Percentiles rank a stretch among this genome's conserved stretches.
Evolutionary conservation across 2,797 vertebrate genomes (phyloP).

Genomic region (Thunnus albacares): DNA sequence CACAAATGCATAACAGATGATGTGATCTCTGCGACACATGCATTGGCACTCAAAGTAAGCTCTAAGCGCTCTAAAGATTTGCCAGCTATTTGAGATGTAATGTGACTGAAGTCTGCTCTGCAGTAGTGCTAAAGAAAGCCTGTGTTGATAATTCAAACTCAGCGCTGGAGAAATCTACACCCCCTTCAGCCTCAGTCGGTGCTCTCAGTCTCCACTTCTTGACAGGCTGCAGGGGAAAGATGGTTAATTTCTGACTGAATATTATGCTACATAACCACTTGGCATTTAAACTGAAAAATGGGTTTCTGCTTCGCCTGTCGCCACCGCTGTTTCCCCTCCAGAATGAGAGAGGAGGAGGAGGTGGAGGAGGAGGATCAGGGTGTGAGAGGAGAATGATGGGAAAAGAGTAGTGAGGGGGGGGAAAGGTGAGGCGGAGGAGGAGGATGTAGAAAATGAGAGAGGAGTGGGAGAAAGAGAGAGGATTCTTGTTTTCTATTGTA

Average conservation of each 20-base stretch:
- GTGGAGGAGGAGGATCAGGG: conserved; percentile 84
- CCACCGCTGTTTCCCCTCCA: conserved; percentile 94
- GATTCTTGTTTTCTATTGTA: conserved; percentile 32
- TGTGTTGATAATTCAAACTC: conserved; percentile 56
- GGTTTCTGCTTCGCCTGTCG: conserved; percentile 97
- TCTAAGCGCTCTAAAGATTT: conserved; percentile 10
- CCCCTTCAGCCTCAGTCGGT: conserved; percentile 42
- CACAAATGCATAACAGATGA: neutral
- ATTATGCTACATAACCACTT: conserved; percentile 97
- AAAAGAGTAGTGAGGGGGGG: conserved; percentile 9
- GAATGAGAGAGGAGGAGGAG: conserved; percentile 87
- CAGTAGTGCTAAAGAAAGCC: conserved; percentile 36
- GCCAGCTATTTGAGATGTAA: conserved; percentile 24
- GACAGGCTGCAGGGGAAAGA: conserved; percentile 91
- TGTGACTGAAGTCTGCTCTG: conserved; percentile 27
- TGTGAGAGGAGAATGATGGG: conserved; percentile 51
- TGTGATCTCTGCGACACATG: conserved; percentile 1
- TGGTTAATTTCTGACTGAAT: conserved; percentile 97
- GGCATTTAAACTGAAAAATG: conserved; percentile 99
- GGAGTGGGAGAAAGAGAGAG: neutral
- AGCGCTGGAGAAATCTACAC: conserved; percentile 31
- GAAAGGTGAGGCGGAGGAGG: conserved; percentile 12
- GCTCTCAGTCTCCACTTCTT: conserved; percentile 89
- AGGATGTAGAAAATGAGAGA: conserved; percentile 27
- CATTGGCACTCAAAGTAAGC: neutral